These are phyloP conservation scores for Micrastur ruficollis DNA, from an alignment of 2,797 vertebrate genomes.

Conservation along the genomic window DNA sequence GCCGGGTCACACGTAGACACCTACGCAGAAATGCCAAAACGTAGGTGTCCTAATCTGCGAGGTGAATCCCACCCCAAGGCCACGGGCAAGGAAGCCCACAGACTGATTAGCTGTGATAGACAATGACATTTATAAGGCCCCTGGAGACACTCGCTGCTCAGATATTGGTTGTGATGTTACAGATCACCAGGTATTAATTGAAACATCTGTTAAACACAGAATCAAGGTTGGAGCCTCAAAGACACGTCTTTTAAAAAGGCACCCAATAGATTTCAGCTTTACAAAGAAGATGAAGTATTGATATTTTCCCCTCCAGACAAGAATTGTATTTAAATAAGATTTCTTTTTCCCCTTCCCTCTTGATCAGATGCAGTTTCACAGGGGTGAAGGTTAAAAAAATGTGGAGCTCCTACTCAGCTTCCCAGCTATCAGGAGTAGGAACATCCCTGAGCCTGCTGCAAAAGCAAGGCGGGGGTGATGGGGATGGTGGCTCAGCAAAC, in stretches of 20 bases:
- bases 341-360: background rate
- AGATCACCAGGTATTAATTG: background rate
- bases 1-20: background rate
- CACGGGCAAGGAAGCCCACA: background rate
- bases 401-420: background rate
- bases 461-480: background rate
- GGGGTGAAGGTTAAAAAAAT: background rate
- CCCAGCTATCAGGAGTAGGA: background rate
- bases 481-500: background rate
- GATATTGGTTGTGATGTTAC: background rate
- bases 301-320: background rate
- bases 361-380: background rate
- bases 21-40: background rate
- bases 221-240: background rate
- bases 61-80: background rate
- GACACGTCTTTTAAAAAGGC: background rate
- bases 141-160: background rate
- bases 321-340: conserved; percentile 6
- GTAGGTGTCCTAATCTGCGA: background rate
- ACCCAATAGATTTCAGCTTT: background rate
- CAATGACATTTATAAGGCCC: background rate
- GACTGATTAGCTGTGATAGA: background rate
- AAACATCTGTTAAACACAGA: background rate
- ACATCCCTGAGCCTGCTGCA: background rate
- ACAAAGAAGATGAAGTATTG: background rate